phyloP scores from a whole-genome alignment of 2,113 vertebrate species.

The Porphyrio hochstetteri region DNA sequence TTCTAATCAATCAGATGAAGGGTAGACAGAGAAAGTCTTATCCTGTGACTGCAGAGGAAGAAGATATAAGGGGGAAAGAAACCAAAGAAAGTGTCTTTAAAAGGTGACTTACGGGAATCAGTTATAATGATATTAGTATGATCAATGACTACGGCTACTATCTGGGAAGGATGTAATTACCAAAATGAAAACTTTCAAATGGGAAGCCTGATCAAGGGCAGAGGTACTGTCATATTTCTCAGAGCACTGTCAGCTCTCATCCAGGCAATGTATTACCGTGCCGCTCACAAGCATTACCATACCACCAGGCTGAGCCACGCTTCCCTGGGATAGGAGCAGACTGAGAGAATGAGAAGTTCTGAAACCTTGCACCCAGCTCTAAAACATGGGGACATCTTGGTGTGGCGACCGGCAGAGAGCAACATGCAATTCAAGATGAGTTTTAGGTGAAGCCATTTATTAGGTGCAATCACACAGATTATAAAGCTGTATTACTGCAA shows the following conservation, averaged over 20 bases:
- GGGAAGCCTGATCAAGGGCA: conserved; percentile 50
- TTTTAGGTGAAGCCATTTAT: too few species aligned
- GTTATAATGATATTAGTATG: conserved; percentile 60
- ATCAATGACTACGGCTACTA: conserved; percentile 36
- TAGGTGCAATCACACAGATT: too few species aligned
- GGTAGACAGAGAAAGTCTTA: conserved; percentile 48
- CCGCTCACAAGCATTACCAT: neutral
- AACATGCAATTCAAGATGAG: too few species aligned
- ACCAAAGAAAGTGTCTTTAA: conserved; percentile 45
- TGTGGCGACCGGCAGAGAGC: too few species aligned
- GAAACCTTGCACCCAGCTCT: neutral
- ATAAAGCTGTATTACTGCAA: too few species aligned
- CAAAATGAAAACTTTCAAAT: conserved; percentile 63
- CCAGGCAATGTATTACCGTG: neutral
- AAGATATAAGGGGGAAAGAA: neutral
- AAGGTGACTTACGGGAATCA: conserved; percentile 66
- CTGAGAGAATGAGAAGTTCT: neutral
- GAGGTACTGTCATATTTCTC: conserved; percentile 51
- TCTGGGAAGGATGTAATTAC: conserved; percentile 65
- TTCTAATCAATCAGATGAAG: conserved; percentile 44
- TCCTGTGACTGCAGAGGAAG: conserved; percentile 21
- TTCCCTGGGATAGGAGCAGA: neutral
- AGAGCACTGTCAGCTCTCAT: conserved; percentile 36
- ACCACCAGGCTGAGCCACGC: neutral
- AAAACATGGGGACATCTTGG: neutral